Conservation (phyloP, 2,888 invertebrate species). For the Malthinus seriepunctatus region DNA sequence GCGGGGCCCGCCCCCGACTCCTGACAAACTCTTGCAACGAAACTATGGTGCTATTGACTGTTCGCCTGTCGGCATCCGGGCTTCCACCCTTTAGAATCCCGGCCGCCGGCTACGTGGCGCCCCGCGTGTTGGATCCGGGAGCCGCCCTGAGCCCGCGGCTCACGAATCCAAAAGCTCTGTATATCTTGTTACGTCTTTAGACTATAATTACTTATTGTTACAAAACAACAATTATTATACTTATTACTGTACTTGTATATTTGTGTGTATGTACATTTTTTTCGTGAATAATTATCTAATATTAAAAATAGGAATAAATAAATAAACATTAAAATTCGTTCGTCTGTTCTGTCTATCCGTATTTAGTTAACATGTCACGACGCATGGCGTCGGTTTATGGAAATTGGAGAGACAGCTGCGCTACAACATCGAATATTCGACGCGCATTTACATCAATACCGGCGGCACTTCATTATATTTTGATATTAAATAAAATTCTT, state of each 20-base stretch:
- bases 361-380: slow-evolving; percentile 27
- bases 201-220: slow-evolving; percentile 46
- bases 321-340: slow-evolving; percentile 38
- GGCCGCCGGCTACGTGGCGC: slow-evolving; percentile 35
- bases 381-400: slow-evolving; percentile 36
- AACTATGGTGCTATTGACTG: slow-evolving; percentile 56
- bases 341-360: slow-evolving; percentile 13
- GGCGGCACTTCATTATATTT: slow-evolving; percentile 37
- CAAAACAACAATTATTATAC: slow-evolving; percentile 36
- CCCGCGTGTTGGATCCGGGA: slow-evolving; percentile 43
- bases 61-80: slow-evolving; percentile 40
- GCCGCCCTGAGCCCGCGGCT: slow-evolving; percentile 50
- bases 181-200: slow-evolving; percentile 53
- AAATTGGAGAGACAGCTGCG: slow-evolving; percentile 39
- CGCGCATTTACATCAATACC: slow-evolving; percentile 40
- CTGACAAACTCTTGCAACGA: slow-evolving; percentile 52
- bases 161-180: slow-evolving; percentile 45
- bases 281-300: slow-evolving; percentile 48
- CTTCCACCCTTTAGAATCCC: slow-evolving; percentile 23
- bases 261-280: slow-evolving; percentile 54
- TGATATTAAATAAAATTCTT: slow-evolving; percentile 32
- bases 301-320: slow-evolving; percentile 39
- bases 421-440: slow-evolving; percentile 36
- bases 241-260: slow-evolving; percentile 51
- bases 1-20: slow-evolving; percentile 46